Evolutionary conservation across 2,797 vertebrate species (phyloP).

Genomic region (Gadopsis marmoratus): DNA sequence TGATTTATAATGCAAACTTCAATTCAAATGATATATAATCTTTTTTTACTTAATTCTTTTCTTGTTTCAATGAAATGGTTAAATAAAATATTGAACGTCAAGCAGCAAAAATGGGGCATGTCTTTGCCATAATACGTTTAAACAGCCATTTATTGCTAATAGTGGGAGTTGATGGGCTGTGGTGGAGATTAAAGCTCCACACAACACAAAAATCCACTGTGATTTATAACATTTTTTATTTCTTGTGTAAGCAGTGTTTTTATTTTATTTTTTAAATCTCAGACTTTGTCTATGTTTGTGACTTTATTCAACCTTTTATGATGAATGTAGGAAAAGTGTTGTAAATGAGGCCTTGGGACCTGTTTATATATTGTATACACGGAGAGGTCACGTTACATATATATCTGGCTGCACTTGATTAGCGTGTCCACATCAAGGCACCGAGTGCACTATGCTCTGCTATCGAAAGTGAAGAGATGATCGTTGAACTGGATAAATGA

Average conservation of each 20-base stretch:
- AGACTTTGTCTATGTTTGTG: not conserved
- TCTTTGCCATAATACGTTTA: constrained; percentile 13
- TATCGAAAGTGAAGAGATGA: constrained; percentile 8
- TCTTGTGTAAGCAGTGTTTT: constrained; percentile 15
- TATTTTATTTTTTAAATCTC: not conserved
- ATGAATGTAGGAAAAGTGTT: constrained; percentile 23
- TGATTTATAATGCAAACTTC: constrained; percentile 5
- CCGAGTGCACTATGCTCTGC: constrained; percentile 1
- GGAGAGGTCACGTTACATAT: constrained; percentile 22
- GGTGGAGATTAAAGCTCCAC: constrained; percentile 14
- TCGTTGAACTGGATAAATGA: constrained; percentile 46
- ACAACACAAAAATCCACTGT: not conserved
- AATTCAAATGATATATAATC: not conserved
- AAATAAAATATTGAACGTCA: not conserved
- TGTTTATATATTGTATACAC: constrained; percentile 36
- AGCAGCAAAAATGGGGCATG: constrained; percentile 15
- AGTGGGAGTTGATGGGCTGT: constrained; percentile 32
- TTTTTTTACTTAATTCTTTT: constrained; percentile 16
- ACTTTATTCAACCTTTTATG: constrained; percentile 12
- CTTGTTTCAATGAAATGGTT: not conserved
- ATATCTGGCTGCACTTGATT: constrained; percentile 15
- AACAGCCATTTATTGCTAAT: constrained; percentile 40
- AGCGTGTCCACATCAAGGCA: not conserved
- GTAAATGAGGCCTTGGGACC: not conserved
- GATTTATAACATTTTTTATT: constrained; percentile 8